A percentile compares a stretch with the other conserved stretches of the same genome.
Evolutionary conservation across 1,140 invertebrate species (phyloP).

Genomic region (Hycleus cichorii): DNA sequence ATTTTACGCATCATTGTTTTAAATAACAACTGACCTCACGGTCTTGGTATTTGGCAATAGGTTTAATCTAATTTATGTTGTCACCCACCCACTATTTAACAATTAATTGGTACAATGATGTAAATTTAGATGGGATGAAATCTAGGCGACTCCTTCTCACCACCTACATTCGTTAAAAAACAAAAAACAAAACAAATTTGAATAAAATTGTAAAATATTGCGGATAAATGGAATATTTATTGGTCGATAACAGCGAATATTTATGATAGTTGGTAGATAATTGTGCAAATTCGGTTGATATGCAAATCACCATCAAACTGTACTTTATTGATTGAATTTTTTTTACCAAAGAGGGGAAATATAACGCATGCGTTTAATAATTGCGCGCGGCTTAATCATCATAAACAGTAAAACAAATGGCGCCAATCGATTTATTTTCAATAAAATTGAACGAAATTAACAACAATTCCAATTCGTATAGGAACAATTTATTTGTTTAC

Average conservation of each 20-base stretch:
- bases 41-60: slow-evolving; percentile 29
- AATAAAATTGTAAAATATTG: too few species aligned
- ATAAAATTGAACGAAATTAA: not conserved
- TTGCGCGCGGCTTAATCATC: slow-evolving; percentile 12
- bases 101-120: slow-evolving; percentile 3
- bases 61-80: slow-evolving; percentile 19
- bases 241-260: too few species aligned
- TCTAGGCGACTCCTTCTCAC: too few species aligned
- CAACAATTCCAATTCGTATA: too few species aligned
- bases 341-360: slow-evolving; percentile 1
- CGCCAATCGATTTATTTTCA: slow-evolving; percentile 21
- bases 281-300: slow-evolving; percentile 2
- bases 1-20: too few species aligned
- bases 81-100: slow-evolving; percentile 21
- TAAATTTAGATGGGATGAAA: too few species aligned
- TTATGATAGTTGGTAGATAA: too few species aligned
- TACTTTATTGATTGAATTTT: slow-evolving; percentile 20
- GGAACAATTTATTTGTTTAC: too few species aligned
- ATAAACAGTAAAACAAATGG: slow-evolving; percentile 20
- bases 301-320: slow-evolving; percentile 12
- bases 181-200: too few species aligned
- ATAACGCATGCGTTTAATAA: slow-evolving; percentile 12
- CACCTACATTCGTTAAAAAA: too few species aligned
- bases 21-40: slow-evolving; percentile 29
- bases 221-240: too few species aligned